These are phyloP conservation scores for Geodia barretti DNA, from an alignment of 37 sponge, comb jelly and placozoan genomes.

Conservation along the genomic window DNA sequence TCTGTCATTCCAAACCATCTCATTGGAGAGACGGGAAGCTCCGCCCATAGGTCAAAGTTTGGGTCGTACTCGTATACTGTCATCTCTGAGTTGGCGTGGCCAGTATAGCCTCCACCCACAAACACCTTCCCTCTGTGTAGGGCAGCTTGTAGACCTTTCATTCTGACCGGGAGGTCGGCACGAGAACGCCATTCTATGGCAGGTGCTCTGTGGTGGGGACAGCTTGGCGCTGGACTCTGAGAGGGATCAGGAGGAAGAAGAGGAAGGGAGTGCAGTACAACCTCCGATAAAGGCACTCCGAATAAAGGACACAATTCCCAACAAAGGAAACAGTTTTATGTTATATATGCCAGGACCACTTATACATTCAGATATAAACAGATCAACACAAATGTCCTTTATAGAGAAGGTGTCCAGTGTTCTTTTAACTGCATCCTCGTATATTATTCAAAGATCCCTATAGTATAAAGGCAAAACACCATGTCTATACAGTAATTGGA, in stretches of 20 bases:
- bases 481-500: too few species aligned
- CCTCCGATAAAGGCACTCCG: too few species aligned
- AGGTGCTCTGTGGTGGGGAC: not conserved
- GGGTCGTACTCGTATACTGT: slow-evolving; percentile 1
- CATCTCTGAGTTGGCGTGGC: not conserved
- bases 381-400: too few species aligned
- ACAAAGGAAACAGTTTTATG: too few species aligned
- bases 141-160: not conserved
- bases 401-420: too few species aligned
- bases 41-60: slow-evolving; percentile 3
- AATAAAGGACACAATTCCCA: too few species aligned
- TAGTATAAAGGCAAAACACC: too few species aligned
- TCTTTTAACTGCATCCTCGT: too few species aligned
- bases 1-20: slow-evolving; percentile 1
- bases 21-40: not conserved
- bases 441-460: too few species aligned
- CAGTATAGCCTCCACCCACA: not conserved
- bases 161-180: not conserved
- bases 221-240: not conserved
- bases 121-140: not conserved
- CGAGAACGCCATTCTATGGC: not conserved
- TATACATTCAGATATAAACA: too few species aligned
- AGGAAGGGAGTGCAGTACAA: too few species aligned
- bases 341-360: too few species aligned
- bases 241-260: not conserved